Conservation (phyloP, 2,797 vertebrate species). For the Sylvilagus floridanus region DNA sequence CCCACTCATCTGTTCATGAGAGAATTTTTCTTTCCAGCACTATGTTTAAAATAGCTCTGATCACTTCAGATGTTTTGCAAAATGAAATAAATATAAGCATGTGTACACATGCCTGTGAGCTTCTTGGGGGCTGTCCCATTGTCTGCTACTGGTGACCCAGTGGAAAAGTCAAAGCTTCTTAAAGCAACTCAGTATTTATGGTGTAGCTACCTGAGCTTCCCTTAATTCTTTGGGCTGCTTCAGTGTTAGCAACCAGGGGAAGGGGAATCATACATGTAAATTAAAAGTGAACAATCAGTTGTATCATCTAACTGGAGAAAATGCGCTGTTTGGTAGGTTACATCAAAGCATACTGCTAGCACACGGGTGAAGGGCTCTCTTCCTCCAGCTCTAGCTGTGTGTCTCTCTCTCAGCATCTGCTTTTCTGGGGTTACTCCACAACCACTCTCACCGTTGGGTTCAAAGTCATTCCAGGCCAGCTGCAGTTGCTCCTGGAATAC, state of each 20-base stretch:
- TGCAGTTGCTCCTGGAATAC: background rate
- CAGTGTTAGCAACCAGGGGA: background rate
- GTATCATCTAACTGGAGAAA: background rate
- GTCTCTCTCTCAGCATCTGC: background rate
- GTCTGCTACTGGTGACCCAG: background rate
- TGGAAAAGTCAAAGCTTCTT: conserved; percentile 13
- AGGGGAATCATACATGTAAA: background rate
- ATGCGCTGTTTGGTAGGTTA: background rate
- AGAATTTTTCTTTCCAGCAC: conserved; percentile 21
- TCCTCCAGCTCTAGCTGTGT: background rate
- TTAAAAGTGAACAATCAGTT: conserved; percentile 13
- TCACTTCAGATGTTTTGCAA: background rate
- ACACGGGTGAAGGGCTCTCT: background rate
- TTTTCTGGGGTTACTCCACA: background rate
- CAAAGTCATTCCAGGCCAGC: background rate
- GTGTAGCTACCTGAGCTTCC: background rate
- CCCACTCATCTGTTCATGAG: background rate
- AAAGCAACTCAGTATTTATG: background rate
- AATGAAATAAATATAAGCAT: conserved; percentile 11
- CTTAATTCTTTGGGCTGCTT: background rate
- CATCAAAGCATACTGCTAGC: background rate
- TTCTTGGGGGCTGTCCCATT: background rate
- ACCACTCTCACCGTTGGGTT: background rate
- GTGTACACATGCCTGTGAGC: background rate
- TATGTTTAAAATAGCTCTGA: background rate